Evolutionary conservation across 2,888 invertebrate genomes (phyloP), one percentile per base, ranked within the genome.

Genomic region (Hipparchia sbordonii): DNA sequence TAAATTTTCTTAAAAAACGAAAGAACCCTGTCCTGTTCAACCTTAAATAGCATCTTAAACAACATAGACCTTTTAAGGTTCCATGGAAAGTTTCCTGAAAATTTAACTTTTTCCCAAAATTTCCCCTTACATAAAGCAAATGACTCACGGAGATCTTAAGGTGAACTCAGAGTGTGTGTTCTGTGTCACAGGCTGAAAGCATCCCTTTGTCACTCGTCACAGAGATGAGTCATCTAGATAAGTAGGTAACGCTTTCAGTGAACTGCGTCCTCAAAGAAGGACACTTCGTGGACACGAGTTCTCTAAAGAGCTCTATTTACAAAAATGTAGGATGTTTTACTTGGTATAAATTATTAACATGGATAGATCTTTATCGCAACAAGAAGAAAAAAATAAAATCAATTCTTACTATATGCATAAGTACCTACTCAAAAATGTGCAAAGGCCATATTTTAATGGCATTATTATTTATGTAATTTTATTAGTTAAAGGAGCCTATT

Each of bases 221-320:
- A 77, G 78, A 88, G 91, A 92, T 91, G 86, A 87, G 86, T 92
- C 91, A 91, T 92, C 90, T 89, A 92, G 92, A 92, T 92, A 91
- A 90, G 90, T 87, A 90, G 87, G 84, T 84, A 83, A 82, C 85
- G 84, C 90, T 89, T 91, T 91, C 87, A 89, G 77, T 76, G 79
- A 78, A 80, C 79, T 77, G 76, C 78, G 70, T 78, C 72, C 78
- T 77, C 78, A 74, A 78, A 72, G 59, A 59, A 65, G 65, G 51
- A 59, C 56, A 60, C 39, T 51, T 59, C 10, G 66, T 39, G 59
- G 66, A 13, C 62, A 45, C 46, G 67, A 39, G 68, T 48, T 68
- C 66, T 59, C 39, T 60, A 65, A 60, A 57, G 68, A n/a, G 23
- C 61, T 23, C n/a, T 46, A 9, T 63, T 67, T 67, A 39, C 54